A percentile compares a stretch with the other conserved stretches of the same genome.
These are phyloP conservation scores for Himalopsyche anomala DNA, from an alignment of 2,888 invertebrate genomes.

Conservation along the genomic window DNA sequence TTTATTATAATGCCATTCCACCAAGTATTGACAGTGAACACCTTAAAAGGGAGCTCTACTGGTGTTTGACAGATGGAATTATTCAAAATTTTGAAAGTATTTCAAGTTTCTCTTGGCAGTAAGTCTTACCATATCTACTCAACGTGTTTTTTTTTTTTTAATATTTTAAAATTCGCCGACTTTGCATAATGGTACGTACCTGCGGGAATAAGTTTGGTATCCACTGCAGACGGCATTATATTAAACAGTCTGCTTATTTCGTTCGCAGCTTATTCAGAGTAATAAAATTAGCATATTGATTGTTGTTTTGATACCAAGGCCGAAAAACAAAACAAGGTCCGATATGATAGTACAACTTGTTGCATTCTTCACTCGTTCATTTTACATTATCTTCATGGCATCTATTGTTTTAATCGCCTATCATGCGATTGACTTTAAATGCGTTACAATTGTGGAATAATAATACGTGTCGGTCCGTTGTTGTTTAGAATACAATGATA, in stretches of 20 bases:
- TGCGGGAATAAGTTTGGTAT: too few relatives aligned
- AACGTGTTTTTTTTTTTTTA: too few relatives aligned
- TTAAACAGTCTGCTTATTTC: constrained; percentile 27
- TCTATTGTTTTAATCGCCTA: not conserved
- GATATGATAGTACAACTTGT: constrained; percentile 31
- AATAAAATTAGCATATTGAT: constrained; percentile 60
- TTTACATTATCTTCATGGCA: constrained; percentile 17
- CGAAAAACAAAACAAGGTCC: constrained; percentile 59
- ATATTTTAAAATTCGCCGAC: too few relatives aligned
- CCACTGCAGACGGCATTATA: not conserved
- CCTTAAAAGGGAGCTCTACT: too few relatives aligned
- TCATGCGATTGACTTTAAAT: not conserved
- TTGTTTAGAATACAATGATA: too few relatives aligned
- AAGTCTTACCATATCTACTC: too few relatives aligned
- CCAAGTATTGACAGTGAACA: too few relatives aligned
- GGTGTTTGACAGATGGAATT: too few relatives aligned
- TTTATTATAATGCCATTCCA: too few relatives aligned
- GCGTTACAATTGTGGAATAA: constrained; percentile 1
- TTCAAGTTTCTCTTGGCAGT: too few relatives aligned
- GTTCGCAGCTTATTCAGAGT: constrained; percentile 50
- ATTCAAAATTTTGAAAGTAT: too few relatives aligned
- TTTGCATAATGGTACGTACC: too few relatives aligned
- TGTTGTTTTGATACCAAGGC: constrained; percentile 59
- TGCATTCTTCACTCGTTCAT: constrained; percentile 3
- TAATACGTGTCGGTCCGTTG: not conserved